Percentiles rank a stretch among this genome's conserved stretches.
Conservation (phyloP, 2,113 vertebrate species). For the Calonectris borealis region DNA sequence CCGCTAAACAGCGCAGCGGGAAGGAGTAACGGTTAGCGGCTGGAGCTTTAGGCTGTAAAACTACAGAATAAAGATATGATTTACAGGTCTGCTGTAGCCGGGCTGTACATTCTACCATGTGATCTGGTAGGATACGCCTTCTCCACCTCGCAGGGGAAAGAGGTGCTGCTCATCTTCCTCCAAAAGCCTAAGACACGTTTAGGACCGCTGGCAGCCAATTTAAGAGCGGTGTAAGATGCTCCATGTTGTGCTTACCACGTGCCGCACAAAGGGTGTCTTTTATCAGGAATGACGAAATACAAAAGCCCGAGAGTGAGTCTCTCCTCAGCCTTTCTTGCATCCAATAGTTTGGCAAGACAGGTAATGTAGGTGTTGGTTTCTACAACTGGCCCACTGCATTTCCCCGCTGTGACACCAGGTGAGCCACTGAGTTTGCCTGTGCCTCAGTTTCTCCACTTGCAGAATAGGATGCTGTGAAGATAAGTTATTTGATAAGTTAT, state of each 20-base stretch:
- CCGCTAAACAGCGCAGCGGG: not conserved
- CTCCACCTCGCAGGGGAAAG: rapidly evolving
- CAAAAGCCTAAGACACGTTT: not conserved
- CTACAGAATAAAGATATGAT: not conserved
- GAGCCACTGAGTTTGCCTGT: not conserved
- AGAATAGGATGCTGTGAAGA: not conserved
- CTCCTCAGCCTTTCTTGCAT: not conserved
- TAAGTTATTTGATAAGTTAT: not conserved
- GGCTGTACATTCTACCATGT: not conserved
- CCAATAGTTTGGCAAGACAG: not conserved
- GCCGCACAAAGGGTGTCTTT: not conserved
- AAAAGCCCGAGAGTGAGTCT: not conserved
- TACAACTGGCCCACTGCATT: not conserved
- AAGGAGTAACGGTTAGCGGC: not conserved
- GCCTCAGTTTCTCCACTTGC: not conserved
- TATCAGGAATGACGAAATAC: not conserved
- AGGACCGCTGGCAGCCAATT: not conserved
- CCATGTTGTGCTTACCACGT: rapidly evolving
- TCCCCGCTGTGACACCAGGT: rapidly evolving
- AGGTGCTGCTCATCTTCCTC: not conserved
- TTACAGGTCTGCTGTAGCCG: not conserved
- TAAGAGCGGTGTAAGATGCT: not conserved
- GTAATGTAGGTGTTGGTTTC: not conserved
- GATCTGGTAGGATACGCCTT: not conserved
- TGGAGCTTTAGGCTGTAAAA: not conserved